phyloP scores from a whole-genome alignment of 2,797 vertebrate genomes.

The Potorous gilbertii region DNA sequence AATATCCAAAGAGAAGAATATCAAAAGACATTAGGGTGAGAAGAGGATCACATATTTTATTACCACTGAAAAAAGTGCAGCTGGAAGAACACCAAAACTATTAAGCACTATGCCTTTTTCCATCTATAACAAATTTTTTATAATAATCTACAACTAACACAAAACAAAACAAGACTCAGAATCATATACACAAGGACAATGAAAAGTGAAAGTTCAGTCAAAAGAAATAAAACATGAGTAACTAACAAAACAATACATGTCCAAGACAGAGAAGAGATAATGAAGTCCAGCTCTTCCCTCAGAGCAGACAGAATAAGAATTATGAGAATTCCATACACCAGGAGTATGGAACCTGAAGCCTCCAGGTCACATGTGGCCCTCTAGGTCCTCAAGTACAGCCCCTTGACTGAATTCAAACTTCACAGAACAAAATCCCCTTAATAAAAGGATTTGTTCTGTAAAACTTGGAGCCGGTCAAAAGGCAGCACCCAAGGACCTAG shows the following conservation, averaged over 20 bases:
- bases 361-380: too few relatives aligned
- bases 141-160: background rate
- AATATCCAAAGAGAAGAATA: background rate
- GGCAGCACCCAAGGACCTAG: too few relatives aligned
- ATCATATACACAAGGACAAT: background rate
- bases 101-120: background rate
- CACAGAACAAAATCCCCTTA: too few relatives aligned
- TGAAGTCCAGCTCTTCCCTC: background rate
- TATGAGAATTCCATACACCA: background rate
- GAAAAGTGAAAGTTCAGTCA: background rate
- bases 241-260: background rate
- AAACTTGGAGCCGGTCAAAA: too few relatives aligned
- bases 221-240: background rate
- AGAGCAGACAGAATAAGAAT: background rate
- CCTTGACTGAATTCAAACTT: too few relatives aligned
- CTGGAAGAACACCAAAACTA: background rate
- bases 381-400: too few relatives aligned
- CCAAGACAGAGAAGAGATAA: background rate
- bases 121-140: background rate
- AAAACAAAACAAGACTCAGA: background rate
- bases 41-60: too few relatives aligned
- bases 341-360: too few relatives aligned
- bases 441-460: too few relatives aligned
- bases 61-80: background rate
- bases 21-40: background rate